Percentiles rank a stretch among this genome's conserved stretches.
Conservation (phyloP, 2,113 vertebrate species). For the Pituophis catenifer region DNA sequence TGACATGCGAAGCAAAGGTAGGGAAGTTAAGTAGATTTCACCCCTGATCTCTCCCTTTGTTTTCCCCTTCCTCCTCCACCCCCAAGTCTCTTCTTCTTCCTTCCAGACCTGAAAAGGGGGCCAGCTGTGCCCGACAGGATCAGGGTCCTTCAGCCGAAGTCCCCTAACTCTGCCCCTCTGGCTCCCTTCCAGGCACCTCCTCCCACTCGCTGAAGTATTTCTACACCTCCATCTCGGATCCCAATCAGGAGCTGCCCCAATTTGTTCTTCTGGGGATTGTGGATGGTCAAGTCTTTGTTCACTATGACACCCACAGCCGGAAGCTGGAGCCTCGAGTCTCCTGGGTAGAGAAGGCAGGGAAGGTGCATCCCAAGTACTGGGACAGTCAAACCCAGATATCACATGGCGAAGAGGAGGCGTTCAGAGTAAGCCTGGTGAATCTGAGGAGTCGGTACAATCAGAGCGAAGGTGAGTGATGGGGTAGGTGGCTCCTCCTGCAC, state of each 20-base stretch:
- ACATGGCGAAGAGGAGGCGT: fast-evolving
- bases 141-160: neutral
- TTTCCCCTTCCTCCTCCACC: no score
- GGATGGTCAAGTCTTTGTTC: fast-evolving
- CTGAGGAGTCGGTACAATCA: neutral
- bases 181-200: neutral
- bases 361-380: neutral
- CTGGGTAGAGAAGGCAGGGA: neutral
- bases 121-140: neutral
- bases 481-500: neutral
- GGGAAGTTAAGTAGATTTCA: no score
- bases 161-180: neutral
- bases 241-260: neutral
- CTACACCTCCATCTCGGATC: fast-evolving
- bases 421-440: fast-evolving
- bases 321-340: neutral
- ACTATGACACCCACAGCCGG: neutral
- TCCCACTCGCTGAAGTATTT: neutral
- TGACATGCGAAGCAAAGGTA: no score
- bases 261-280: neutral
- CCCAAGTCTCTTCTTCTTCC: no score
- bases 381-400: fast-evolving
- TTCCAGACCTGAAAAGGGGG: no score
- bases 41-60: neutral
- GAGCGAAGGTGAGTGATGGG: neutral